Conservation (phyloP, 2,113 vertebrate species). For the Emydura subglobosa region DNA sequence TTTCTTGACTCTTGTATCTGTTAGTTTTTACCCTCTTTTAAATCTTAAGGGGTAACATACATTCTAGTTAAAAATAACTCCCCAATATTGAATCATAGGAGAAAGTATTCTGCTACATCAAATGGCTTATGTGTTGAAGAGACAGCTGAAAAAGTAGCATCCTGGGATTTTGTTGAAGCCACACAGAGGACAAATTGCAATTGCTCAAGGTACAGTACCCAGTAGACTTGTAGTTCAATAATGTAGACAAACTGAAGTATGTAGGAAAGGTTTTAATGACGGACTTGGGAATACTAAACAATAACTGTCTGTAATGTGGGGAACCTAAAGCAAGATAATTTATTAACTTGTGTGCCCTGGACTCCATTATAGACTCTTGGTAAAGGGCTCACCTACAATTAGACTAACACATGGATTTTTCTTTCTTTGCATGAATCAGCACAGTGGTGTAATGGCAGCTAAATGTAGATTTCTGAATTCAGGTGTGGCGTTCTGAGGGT, state of each 20-base stretch:
- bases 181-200: slow-evolving; percentile 92
- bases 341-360: not conserved
- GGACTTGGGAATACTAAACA: slow-evolving; percentile 49
- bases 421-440: not conserved
- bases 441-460: not conserved
- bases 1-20: not conserved
- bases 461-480: not conserved
- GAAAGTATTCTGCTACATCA: slow-evolving; percentile 92
- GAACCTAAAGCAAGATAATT: not conserved
- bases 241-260: not conserved
- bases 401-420: not conserved
- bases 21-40: not conserved
- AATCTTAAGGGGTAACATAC: slow-evolving; percentile 4
- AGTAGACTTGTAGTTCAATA: not conserved
- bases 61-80: slow-evolving; percentile 47
- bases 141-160: slow-evolving; percentile 83
- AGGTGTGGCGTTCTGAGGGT: not conserved
- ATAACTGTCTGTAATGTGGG: slow-evolving; percentile 32
- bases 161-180: slow-evolving; percentile 96
- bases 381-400: slow-evolving; percentile 12
- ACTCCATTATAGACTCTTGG: slow-evolving; percentile 53
- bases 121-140: slow-evolving; percentile 92
- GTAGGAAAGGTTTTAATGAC: slow-evolving; percentile 35
- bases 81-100: slow-evolving; percentile 79
- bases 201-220: slow-evolving; percentile 89